These are phyloP conservation scores for Rhagonycha fulva DNA, from an alignment of 2,888 invertebrate species.

Conservation along the genomic window DNA sequence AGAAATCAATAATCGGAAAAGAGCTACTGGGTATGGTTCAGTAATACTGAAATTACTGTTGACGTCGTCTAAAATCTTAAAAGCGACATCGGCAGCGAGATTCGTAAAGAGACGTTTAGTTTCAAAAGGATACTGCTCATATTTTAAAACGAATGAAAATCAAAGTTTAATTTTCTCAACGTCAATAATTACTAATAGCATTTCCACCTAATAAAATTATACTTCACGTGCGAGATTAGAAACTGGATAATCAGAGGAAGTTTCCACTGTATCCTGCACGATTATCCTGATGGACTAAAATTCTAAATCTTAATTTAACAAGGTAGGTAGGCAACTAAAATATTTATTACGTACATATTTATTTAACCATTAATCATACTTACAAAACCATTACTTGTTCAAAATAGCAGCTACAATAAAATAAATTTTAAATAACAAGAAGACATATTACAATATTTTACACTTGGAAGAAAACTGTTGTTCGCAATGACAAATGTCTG, in stretches of 20 bases:
- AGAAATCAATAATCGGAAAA: conserved; percentile 6
- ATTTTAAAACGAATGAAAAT: conserved; percentile 11
- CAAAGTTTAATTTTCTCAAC: background rate
- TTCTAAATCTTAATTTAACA: background rate
- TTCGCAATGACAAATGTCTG: background rate
- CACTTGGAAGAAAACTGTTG: background rate
- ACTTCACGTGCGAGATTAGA: too few relatives aligned
- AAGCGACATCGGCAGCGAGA: conserved; percentile 2
- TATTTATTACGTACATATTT: background rate
- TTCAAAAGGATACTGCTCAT: conserved; percentile 4
- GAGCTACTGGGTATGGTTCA: conserved; percentile 12
- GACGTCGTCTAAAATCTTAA: conserved; percentile 15
- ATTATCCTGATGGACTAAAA: background rate
- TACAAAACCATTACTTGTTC: background rate
- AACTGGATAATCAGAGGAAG: too few relatives aligned
- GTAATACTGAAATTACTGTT: conserved; percentile 13
- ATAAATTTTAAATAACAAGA: background rate
- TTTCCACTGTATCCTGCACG: too few relatives aligned
- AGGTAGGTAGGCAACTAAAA: background rate
- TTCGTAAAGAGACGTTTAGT: conserved; percentile 5
- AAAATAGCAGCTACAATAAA: background rate
- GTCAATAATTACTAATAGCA: background rate
- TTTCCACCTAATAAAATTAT: background rate
- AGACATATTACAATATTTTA: background rate
- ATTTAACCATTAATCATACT: background rate